These are phyloP conservation scores for Caenorhabditis panamensis DNA, from an alignment of 2,888 invertebrate species.

Conservation along the genomic window DNA sequence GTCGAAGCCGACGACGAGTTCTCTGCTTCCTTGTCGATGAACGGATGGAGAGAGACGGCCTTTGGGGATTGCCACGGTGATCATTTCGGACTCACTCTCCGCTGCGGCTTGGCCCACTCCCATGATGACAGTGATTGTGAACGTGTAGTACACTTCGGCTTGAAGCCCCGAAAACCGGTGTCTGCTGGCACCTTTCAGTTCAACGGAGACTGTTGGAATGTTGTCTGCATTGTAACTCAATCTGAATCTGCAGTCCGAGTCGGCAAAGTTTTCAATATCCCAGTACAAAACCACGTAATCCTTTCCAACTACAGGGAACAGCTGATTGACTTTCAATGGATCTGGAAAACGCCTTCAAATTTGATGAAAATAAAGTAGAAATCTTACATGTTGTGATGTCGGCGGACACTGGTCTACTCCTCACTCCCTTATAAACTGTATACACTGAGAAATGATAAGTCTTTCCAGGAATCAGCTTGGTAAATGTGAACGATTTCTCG, in stretches of 20 bases:
- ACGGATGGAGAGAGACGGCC: conserved; percentile 68
- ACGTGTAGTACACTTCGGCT: conserved; percentile 79
- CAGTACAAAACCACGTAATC: conserved; percentile 78
- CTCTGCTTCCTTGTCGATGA: conserved; percentile 76
- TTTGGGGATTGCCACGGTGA: conserved; percentile 76
- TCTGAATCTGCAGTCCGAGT: conserved; percentile 77
- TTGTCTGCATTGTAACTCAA: conserved; percentile 71
- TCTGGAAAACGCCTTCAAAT: conserved; percentile 62
- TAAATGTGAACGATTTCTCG: conserved; percentile 79
- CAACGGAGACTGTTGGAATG: conserved; percentile 68
- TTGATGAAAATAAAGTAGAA: neutral
- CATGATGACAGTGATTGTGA: conserved; percentile 80
- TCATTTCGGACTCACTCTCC: conserved; percentile 78
- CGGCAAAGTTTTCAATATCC: conserved; percentile 80
- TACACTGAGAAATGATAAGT: conserved; percentile 78
- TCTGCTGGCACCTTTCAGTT: conserved; percentile 72
- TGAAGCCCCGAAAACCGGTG: conserved; percentile 76
- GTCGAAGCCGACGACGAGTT: conserved; percentile 76
- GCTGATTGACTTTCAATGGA: conserved; percentile 78
- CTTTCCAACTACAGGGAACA: conserved; percentile 77
- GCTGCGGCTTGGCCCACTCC: conserved; percentile 75
- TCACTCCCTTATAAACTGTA: conserved; percentile 77
- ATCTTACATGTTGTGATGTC: conserved; percentile 78
- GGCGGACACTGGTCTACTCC: conserved; percentile 75
- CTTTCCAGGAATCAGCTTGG: conserved; percentile 79